Evolutionary conservation across 2,113 vertebrate species (phyloP).

Genomic region (Vulpes ferrilata): DNA sequence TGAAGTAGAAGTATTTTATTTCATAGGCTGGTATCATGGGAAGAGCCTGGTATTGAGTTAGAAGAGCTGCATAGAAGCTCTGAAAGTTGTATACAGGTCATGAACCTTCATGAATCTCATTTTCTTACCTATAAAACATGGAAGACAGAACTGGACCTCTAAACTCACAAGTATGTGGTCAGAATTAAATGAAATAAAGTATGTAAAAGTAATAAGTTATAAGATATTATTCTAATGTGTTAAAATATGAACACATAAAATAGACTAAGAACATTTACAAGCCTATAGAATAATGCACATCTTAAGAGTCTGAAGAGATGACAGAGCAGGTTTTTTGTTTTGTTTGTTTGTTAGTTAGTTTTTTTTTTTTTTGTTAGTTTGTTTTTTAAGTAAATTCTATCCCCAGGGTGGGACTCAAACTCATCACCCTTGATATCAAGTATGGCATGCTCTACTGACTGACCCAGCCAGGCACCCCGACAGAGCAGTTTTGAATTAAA

Average conservation of each 20-base stretch:
- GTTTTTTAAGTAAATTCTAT: neutral
- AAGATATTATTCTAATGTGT: constrained; percentile 37
- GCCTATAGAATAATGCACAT: neutral
- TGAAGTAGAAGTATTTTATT: neutral
- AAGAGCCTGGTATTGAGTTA: neutral
- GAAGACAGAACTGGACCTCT: neutral
- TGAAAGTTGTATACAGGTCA: neutral
- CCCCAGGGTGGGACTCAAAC: neutral
- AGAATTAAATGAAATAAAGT: neutral
- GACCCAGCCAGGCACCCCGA: neutral
- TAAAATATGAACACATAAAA: constrained; percentile 23
- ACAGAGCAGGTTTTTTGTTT: too few species aligned
- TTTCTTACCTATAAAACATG: neutral
- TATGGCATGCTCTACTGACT: neutral
- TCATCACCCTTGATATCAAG: neutral
- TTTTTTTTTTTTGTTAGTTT: neutral
- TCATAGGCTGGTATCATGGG: neutral
- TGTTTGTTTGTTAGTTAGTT: neutral
- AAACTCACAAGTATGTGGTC: neutral
- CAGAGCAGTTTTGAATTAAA: constrained; percentile 17
- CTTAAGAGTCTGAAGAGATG: neutral
- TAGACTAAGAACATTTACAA: neutral
- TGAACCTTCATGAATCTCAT: neutral
- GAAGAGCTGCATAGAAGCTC: neutral
- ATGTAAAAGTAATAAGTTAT: neutral